Conservation (phyloP, 2,888 invertebrate genomes). For the Dryobotodes eremita region DNA sequence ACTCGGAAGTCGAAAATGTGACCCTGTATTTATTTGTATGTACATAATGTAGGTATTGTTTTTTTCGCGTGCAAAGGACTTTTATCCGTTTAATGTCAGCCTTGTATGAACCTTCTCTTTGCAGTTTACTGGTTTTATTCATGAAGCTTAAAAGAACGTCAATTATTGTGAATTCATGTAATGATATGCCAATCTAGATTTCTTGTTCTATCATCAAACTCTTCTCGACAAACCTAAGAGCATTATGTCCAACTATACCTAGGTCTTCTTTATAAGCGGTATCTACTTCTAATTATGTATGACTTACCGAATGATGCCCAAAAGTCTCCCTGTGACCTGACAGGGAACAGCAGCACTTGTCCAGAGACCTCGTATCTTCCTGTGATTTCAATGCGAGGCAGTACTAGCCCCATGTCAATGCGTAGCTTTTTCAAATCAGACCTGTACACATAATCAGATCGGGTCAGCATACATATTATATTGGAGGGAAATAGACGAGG, state of each 20-base stretch:
- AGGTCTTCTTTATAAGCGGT: not conserved
- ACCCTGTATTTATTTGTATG: constrained; percentile 19
- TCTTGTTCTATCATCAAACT: not conserved
- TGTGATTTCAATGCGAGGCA: constrained; percentile 94
- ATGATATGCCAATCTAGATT: too few relatives aligned
- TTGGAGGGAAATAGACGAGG: not conserved
- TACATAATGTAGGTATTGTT: not conserved
- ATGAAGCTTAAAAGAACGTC: not conserved
- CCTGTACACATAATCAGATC: constrained; percentile 77
- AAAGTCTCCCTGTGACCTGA: constrained; percentile 95
- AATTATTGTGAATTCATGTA: not conserved
- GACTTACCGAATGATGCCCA: constrained; percentile 95
- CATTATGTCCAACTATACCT: not conserved
- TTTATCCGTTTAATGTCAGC: not conserved
- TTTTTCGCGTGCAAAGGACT: constrained; percentile 8
- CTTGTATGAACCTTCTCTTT: constrained; percentile 19
- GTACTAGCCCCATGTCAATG: constrained; percentile 91
- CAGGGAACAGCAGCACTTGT: constrained; percentile 94
- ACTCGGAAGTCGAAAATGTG: constrained; percentile 35
- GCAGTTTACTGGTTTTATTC: not conserved
- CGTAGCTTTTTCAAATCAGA: constrained; percentile 91
- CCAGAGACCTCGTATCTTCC: constrained; percentile 95
- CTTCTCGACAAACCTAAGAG: not conserved
- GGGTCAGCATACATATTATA: not conserved
- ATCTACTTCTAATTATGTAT: not conserved